Base-by-base conservation (phyloP, 2,888 invertebrate species). In the Ligdia adustata region DNA sequence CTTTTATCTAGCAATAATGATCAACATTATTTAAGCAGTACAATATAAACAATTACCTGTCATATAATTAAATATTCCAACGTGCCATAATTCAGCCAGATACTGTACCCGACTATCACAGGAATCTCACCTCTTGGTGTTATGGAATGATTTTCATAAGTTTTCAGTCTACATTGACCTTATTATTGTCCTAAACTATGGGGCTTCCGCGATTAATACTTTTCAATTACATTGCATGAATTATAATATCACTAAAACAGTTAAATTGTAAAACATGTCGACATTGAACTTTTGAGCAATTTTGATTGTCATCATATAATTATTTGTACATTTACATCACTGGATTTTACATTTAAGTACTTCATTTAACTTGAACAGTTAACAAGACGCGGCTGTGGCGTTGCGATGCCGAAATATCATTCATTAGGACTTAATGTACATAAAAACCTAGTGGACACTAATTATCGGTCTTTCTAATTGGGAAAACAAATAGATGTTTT, bases 31-130 rank as follows among this genome's bases (percentile, higher is more conserved):
- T n/a, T n/a, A n/a, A n/a, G n/a, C n/a, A n/a, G n/a, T n/a, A n/a
- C n/a, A n/a, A n/a, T n/a, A n/a, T n/a, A n/a, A n/a, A n/a, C n/a
- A n/a, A n/a, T n/a, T n/a, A n/a, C n/a, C n/a, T n/a, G n/a, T n/a
- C n/a, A n/a, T n/a, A n/a, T n/a, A n/a, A n/a, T n/a, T n/a, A n/a
- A n/a, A n/a, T 16, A 3, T 16, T 4, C 11, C 22, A 4, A 12
- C 2, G 54, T 57, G 60, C 52, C 33, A 60, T 56, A 62, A 61
- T 50, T 52, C 56, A 55, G 62, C 59, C 55, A 41, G 31, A 14
- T 16, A 33, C 54, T 72, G 70, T 69, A 72, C 69, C 72, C 63
- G 53, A 63, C 61, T 80, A 81, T 80, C 80, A 80, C 80, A 80
- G 78, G 68, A 63, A 56, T 60, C 62, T 22, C 60, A 66, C 65